These are phyloP conservation scores for Alloplasta piceator DNA, from an alignment of 2,888 invertebrate genomes.

Conservation along the genomic window DNA sequence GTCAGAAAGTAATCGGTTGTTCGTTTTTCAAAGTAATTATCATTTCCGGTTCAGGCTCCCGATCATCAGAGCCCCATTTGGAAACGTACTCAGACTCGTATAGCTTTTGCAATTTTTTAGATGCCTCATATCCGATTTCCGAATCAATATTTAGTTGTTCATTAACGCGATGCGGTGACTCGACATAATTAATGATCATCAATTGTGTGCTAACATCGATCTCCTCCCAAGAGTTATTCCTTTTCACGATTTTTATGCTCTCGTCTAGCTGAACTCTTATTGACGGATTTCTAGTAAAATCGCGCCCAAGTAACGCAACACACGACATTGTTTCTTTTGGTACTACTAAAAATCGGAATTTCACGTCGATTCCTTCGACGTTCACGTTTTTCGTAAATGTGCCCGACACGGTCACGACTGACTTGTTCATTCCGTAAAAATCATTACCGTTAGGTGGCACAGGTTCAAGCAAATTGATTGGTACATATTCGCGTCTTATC, in stretches of 20 bases:
- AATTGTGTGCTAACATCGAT: too few species aligned
- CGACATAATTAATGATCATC: too few species aligned
- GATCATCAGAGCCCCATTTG: too few species aligned
- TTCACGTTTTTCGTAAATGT: constrained; percentile 43
- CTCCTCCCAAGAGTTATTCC: too few species aligned
- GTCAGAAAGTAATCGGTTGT: constrained; percentile 26
- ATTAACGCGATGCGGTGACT: too few species aligned
- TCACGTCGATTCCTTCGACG: constrained; percentile 41
- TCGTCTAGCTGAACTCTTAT: too few species aligned
- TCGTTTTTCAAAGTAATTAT: constrained; percentile 1
- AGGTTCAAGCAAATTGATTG: constrained; percentile 41
- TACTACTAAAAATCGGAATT: constrained; percentile 48
- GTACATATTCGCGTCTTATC: constrained; percentile 44
- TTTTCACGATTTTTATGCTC: too few species aligned
- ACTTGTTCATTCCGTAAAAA: constrained; percentile 53
- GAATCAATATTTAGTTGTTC: too few species aligned
- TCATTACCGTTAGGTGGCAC: constrained; percentile 48
- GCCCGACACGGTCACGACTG: constrained; percentile 39
- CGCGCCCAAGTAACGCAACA: constrained; percentile 42
- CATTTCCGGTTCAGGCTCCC: too few species aligned
- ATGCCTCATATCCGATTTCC: too few species aligned
- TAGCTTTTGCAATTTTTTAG: too few species aligned
- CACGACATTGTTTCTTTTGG: constrained; percentile 55
- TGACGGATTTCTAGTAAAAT: constrained; percentile 15
- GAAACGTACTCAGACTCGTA: too few species aligned